Evolutionary conservation across 2,888 invertebrate species (phyloP).

Genomic region (Pristionchus maxplancki): DNA sequence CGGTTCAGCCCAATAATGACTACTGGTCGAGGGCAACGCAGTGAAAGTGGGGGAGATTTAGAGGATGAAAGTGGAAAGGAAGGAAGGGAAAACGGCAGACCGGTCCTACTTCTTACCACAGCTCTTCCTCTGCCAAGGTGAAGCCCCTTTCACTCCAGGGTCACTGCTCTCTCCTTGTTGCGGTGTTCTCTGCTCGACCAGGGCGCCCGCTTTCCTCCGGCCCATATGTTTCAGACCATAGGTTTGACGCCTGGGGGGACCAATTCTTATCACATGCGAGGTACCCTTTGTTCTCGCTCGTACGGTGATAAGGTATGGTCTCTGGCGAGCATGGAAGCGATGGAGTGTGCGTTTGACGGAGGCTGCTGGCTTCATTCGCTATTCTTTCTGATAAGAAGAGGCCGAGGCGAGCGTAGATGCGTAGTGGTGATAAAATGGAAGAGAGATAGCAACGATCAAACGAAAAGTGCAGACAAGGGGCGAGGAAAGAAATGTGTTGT

Average conservation of each 20-base stretch:
- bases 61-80: conserved; percentile 14
- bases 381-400: not conserved
- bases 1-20: conserved; percentile 27
- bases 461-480: not conserved
- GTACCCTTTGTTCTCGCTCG: not conserved
- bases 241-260: not conserved
- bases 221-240: conserved; percentile 23
- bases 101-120: conserved; percentile 42
- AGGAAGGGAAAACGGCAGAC: conserved; percentile 21
- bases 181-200: not conserved
- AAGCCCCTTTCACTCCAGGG: conserved; percentile 1
- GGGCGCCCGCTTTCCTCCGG: not conserved
- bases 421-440: not conserved
- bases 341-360: not conserved
- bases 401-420: not conserved
- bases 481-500: not conserved
- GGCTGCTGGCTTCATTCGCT: not conserved
- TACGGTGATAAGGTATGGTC: not conserved
- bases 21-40: conserved; percentile 51
- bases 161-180: not conserved
- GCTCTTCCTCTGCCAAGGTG: conserved; percentile 38
- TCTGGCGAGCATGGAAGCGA: not conserved
- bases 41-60: conserved; percentile 30
- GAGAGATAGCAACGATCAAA: not conserved
- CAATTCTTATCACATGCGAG: not conserved